phyloP scores from a whole-genome alignment of 2,888 invertebrate genomes.

The Nineta flava region DNA sequence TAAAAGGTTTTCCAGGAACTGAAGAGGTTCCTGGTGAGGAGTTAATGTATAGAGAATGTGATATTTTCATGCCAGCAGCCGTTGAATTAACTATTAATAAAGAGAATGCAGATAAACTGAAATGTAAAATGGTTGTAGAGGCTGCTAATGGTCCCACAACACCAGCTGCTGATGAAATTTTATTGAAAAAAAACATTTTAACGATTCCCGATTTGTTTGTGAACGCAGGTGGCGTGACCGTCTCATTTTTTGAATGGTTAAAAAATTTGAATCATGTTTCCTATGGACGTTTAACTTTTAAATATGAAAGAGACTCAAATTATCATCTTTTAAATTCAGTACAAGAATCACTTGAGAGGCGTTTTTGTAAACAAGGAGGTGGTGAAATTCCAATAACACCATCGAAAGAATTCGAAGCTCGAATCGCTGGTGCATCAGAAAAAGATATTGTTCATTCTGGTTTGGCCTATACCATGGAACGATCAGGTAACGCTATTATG shows the following conservation, averaged over 20 bases:
- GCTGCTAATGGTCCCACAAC: constrained; percentile 97
- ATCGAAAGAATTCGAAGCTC: constrained; percentile 73
- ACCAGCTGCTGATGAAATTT: constrained; percentile 83
- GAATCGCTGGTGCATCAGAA: constrained; percentile 86
- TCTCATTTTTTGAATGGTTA: constrained; percentile 97
- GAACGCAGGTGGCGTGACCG: constrained; percentile 93
- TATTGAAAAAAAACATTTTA: constrained; percentile 72
- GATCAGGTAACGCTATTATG: constrained; percentile 87
- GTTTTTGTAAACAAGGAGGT: constrained; percentile 56
- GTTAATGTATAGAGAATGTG: constrained; percentile 81
- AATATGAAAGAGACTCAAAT: constrained; percentile 88
- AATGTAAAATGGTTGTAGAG: constrained; percentile 90
- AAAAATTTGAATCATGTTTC: constrained; percentile 97
- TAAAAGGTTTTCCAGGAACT: constrained; percentile 89
- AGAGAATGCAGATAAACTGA: constrained; percentile 76
- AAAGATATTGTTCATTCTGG: constrained; percentile 98
- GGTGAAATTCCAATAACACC: constrained; percentile 86
- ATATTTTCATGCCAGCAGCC: constrained; percentile 94
- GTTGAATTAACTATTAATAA: constrained; percentile 84
- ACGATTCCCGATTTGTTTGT: constrained; percentile 84
- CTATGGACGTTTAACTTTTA: constrained; percentile 86
- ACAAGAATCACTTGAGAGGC: constrained; percentile 83
- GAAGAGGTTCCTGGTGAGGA: constrained; percentile 59
- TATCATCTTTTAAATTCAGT: constrained; percentile 90
- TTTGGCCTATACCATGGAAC: constrained; percentile 94